These are phyloP conservation scores for Polyommatus iphigenia DNA, from an alignment of 2,888 invertebrate genomes.

Conservation along the genomic window DNA sequence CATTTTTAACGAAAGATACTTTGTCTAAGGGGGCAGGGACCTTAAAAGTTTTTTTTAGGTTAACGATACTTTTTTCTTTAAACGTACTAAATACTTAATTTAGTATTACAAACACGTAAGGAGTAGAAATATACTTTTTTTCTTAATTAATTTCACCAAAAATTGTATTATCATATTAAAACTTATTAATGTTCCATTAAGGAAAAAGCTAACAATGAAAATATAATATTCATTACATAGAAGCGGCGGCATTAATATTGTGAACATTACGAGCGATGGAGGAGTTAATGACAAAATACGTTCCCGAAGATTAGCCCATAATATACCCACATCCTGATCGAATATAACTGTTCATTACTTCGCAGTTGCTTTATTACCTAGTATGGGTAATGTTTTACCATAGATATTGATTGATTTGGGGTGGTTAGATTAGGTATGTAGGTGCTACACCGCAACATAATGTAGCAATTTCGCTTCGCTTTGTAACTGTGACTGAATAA, in stretches of 20 bases:
- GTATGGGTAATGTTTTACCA: background rate
- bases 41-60: no score
- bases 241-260: background rate
- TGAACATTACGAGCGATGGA: background rate
- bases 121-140: no score
- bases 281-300: constrained; percentile 15
- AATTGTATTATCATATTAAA: background rate
- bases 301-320: constrained; percentile 10
- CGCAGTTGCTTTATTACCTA: background rate
- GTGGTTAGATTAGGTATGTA: no score
- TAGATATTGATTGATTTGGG: no score
- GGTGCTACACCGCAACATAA: no score
- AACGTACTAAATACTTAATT: no score
- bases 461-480: no score
- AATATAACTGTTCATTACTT: constrained; percentile 19
- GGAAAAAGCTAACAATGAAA: background rate
- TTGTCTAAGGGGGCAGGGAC: no score
- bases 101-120: no score
- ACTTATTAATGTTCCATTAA: background rate
- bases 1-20: no score
- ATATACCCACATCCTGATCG: constrained; percentile 21
- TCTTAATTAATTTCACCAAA: background rate
- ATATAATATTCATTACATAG: background rate
- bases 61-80: no score
- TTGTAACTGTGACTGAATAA: no score